phyloP scores from a whole-genome alignment of 2,888 invertebrate genomes.

The Trissonchulus sp. region DNA sequence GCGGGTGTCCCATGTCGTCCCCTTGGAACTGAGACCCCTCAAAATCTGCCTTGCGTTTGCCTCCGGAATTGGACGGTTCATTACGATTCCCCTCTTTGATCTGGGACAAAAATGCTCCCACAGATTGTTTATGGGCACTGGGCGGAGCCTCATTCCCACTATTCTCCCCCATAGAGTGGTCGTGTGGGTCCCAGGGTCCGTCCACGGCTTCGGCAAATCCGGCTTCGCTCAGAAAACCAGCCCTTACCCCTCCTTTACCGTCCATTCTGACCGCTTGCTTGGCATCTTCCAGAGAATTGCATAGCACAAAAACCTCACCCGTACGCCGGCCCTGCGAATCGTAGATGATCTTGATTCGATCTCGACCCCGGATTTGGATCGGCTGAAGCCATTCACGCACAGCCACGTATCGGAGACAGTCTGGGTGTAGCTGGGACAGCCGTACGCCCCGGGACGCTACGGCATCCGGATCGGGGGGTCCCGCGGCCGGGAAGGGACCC shows the following conservation, averaged over 20 bases:
- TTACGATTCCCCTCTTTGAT: background rate
- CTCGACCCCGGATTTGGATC: slow-evolving; percentile 5
- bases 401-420: background rate
- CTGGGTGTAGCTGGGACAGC: too few relatives aligned
- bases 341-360: background rate
- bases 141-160: too few relatives aligned
- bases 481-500: too few relatives aligned
- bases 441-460: too few relatives aligned
- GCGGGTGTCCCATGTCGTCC: background rate
- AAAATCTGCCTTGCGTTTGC: background rate
- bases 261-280: background rate
- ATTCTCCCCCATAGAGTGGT: too few relatives aligned
- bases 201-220: background rate
- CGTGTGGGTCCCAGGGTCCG: background rate
- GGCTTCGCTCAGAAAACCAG: background rate
- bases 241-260: background rate
- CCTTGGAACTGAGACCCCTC: too few relatives aligned
- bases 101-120: background rate
- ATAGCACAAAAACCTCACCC: background rate
- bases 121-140: background rate
- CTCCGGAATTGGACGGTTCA: background rate
- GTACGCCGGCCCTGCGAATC: background rate
- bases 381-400: slow-evolving; percentile 14
- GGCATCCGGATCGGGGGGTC: too few relatives aligned
- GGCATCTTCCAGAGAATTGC: slow-evolving; percentile 5